phyloP scores from a whole-genome alignment of 2,797 vertebrate species.

The Semaprochilodus insignis region DNA sequence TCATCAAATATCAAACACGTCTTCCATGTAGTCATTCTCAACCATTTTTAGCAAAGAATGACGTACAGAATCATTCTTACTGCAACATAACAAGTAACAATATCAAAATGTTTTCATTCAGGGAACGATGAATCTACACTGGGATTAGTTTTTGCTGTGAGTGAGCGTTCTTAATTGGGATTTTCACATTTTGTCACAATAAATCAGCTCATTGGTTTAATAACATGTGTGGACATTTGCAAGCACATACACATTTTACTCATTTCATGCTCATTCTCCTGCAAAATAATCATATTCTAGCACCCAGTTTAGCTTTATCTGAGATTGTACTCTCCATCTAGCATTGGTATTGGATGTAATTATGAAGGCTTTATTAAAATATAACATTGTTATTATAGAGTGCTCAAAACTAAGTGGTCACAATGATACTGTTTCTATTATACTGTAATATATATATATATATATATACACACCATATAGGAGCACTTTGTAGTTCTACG shows the following conservation, averaged over 20 bases:
- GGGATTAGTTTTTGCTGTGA: neutral
- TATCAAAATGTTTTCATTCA: neutral
- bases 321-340: neutral
- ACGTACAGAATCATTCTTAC: neutral
- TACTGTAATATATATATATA: neutral
- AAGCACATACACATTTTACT: neutral
- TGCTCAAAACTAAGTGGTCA: neutral
- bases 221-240: neutral
- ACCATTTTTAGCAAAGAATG: neutral
- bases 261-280: neutral
- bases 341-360: neutral
- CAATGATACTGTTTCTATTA: neutral
- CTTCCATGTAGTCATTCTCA: neutral
- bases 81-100: neutral
- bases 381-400: neutral
- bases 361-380: neutral
- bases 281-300: neutral
- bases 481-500: no score
- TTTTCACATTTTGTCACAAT: neutral
- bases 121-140: neutral
- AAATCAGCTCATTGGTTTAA: neutral
- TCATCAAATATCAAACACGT: neutral
- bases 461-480: no score
- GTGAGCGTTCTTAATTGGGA: neutral
- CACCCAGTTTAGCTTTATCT: neutral